Evolutionary conservation across 2,797 vertebrate genomes (phyloP).

Genomic region (Alosa sapidissima): DNA sequence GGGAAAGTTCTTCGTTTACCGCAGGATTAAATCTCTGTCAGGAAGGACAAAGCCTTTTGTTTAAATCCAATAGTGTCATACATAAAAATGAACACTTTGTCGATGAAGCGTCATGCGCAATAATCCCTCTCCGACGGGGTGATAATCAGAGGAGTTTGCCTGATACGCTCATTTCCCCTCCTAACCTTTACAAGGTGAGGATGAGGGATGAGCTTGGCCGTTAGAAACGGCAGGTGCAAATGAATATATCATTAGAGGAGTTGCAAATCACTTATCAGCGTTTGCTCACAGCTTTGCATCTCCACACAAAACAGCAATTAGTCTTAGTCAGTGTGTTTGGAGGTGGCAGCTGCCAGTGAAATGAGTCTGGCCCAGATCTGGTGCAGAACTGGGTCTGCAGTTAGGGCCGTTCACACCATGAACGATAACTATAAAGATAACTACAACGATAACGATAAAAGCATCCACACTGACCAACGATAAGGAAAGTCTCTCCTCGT

Average conservation of each 20-base stretch:
- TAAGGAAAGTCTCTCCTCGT: too few relatives aligned
- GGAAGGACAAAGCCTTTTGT: slow-evolving; percentile 62
- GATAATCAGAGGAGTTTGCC: slow-evolving; percentile 63
- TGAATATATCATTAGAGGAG: slow-evolving; percentile 58
- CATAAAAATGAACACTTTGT: slow-evolving; percentile 64
- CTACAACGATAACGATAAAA: too few relatives aligned
- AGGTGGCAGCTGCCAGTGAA: neutral
- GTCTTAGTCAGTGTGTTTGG: neutral
- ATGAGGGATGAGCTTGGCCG: slow-evolving; percentile 72
- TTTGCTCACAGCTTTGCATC: slow-evolving; percentile 47
- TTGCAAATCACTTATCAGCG: slow-evolving; percentile 66
- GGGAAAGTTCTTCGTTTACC: slow-evolving; percentile 64
- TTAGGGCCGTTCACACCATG: too few relatives aligned
- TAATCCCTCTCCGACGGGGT: slow-evolving; percentile 56
- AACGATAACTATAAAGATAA: too few relatives aligned
- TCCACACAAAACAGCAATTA: slow-evolving; percentile 3
- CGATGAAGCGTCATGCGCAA: slow-evolving; percentile 53
- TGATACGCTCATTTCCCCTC: slow-evolving; percentile 68
- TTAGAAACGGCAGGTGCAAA: slow-evolving; percentile 68
- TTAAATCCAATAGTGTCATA: slow-evolving; percentile 67
- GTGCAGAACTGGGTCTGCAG: too few relatives aligned
- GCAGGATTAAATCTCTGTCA: slow-evolving; percentile 73
- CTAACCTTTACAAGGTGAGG: slow-evolving; percentile 67
- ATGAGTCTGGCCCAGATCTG: too few relatives aligned
- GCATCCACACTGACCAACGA: too few relatives aligned